Evolutionary conservation across 2,113 vertebrate genomes (phyloP).

Genomic region (Dipodomys spectabilis): DNA sequence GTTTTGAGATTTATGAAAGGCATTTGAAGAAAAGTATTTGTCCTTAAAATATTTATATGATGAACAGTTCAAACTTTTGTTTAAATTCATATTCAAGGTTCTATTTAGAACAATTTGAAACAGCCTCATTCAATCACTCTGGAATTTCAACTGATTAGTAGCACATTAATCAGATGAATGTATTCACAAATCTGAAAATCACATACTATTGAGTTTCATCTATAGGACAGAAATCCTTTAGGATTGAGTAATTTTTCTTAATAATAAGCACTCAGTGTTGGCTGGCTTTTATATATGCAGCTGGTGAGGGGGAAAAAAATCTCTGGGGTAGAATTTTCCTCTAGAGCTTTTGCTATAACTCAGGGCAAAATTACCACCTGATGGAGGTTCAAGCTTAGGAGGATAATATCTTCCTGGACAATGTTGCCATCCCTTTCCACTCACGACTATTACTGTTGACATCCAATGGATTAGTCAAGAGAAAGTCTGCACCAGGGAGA

Average conservation of each 20-base stretch:
- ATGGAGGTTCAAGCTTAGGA: not conserved
- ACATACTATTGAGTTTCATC: not conserved
- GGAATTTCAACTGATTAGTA: constrained; percentile 18
- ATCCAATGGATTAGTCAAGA: not conserved
- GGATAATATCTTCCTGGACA: constrained; percentile 22
- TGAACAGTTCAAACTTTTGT: not conserved
- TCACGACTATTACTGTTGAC: not conserved
- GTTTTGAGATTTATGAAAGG: not conserved
- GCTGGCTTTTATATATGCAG: not conserved
- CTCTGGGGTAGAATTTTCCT: constrained; percentile 52
- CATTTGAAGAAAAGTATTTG: not conserved
- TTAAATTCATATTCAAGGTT: not conserved
- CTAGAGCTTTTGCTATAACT: constrained; percentile 32
- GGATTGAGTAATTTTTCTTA: not conserved
- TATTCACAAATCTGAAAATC: constrained; percentile 34
- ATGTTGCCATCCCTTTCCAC: not conserved
- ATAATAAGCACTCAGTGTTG: not conserved
- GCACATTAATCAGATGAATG: constrained; percentile 40
- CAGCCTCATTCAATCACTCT: not conserved
- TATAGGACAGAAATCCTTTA: not conserved
- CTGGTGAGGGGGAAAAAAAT: not conserved
- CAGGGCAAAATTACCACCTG: constrained; percentile 22
- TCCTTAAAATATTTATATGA: not conserved
- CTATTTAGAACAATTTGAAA: constrained; percentile 6
- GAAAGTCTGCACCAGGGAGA: not conserved